Percentiles rank a stretch among this genome's conserved stretches.
phyloP scores from a whole-genome alignment of 2,113 vertebrate genomes.

The Tetrax tetrax region DNA sequence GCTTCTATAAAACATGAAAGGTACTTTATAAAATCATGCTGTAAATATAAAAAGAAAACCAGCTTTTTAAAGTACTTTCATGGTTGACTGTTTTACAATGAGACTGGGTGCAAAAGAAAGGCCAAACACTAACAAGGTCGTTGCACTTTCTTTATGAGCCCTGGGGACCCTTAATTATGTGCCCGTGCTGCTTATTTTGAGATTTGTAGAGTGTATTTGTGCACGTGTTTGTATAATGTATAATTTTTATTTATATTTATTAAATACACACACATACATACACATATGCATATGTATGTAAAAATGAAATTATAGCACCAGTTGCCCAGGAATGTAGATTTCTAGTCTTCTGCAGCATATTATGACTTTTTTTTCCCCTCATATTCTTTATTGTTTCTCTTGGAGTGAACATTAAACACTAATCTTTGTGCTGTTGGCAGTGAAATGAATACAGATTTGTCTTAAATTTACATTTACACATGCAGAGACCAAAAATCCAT shows the following conservation, averaged over 20 bases:
- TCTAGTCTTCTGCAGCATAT: not conserved
- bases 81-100: slow-evolving; percentile 64
- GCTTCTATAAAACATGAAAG: slow-evolving; percentile 24
- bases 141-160: slow-evolving; percentile 66
- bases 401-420: not conserved
- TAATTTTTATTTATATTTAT: slow-evolving; percentile 1
- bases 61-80: slow-evolving; percentile 61
- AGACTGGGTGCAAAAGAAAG: slow-evolving; percentile 55
- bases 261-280: not conserved
- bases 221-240: not conserved
- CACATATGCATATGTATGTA: not conserved
- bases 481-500: not conserved
- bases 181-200: slow-evolving; percentile 48
- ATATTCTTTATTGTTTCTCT: not conserved
- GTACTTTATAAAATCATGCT: slow-evolving; percentile 58
- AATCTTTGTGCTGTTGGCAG: not conserved
- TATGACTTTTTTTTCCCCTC: not conserved
- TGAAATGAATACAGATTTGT: not conserved
- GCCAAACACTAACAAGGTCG: slow-evolving; percentile 55
- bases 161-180: slow-evolving; percentile 54
- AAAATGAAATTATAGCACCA: not conserved
- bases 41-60: slow-evolving; percentile 44
- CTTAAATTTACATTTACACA: not conserved
- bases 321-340: not conserved
- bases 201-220: not conserved